Conservation (phyloP, 2,888 invertebrate genomes). For the Synergus laeviventris region DNA sequence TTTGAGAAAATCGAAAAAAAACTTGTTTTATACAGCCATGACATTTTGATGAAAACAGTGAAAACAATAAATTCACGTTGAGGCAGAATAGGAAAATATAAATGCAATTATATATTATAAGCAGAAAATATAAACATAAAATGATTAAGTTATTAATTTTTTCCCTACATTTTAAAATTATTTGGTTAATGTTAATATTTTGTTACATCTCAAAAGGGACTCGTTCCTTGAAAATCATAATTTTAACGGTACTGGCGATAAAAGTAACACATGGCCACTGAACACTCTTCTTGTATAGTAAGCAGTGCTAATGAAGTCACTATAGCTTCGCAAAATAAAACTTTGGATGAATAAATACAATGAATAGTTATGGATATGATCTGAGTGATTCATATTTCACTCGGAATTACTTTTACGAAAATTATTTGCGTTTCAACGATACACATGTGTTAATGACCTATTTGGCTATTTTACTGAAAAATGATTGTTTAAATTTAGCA, state of each 20-base stretch:
- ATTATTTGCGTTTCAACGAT: neutral
- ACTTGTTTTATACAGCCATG: neutral
- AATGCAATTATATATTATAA: neutral
- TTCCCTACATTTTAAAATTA: neutral
- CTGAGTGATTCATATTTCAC: neutral
- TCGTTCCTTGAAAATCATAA: neutral
- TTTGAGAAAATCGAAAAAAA: neutral
- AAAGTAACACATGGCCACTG: neutral
- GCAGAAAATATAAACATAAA: neutral
- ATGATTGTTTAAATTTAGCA: neutral
- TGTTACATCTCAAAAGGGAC: neutral
- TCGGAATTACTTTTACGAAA: neutral
- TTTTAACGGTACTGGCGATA: neutral
- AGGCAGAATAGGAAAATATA: neutral
- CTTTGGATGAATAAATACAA: neutral
- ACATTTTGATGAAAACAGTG: neutral
- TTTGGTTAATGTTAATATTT: neutral
- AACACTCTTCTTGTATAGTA: neutral
- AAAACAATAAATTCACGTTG: neutral
- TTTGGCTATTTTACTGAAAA: too few relatives aligned
- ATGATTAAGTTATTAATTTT: neutral
- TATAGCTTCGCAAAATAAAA: neutral
- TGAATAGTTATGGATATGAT: neutral
- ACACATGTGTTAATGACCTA: neutral
- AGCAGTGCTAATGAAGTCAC: neutral